A percentile compares a stretch with the other conserved stretches of the same genome.
Evolutionary conservation across 2,888 invertebrate genomes (phyloP).

Genomic region (Seira musarum): DNA sequence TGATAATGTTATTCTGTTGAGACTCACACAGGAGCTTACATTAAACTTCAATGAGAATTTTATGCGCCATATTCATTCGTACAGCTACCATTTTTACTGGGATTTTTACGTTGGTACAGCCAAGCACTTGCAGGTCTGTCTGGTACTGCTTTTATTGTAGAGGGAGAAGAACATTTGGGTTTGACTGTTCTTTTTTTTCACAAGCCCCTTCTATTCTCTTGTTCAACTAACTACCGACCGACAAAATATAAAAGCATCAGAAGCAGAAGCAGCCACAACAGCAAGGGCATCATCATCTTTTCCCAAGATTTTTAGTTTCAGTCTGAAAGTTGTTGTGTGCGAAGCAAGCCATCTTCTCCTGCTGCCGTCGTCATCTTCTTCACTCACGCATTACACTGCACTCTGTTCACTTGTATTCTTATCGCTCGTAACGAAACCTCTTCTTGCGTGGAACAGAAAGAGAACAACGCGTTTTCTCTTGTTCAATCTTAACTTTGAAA

Average conservation of each 20-base stretch:
- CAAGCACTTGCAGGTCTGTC: slow-evolving; percentile 41
- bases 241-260: not conserved
- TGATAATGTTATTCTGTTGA: not conserved
- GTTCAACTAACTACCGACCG: slow-evolving; percentile 3
- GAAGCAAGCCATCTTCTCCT: slow-evolving; percentile 42
- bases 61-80: not conserved
- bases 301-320: slow-evolving; percentile 42
- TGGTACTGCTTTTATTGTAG: slow-evolving; percentile 17
- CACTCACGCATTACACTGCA: slow-evolving; percentile 36
- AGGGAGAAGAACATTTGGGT: not conserved
- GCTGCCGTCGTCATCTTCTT: slow-evolving; percentile 27
- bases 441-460: slow-evolving; percentile 15
- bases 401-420: slow-evolving; percentile 42
- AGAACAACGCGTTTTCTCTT: slow-evolving; percentile 35
- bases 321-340: slow-evolving; percentile 39
- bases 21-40: not conserved
- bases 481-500: slow-evolving; percentile 38
- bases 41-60: slow-evolving; percentile 1
- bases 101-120: slow-evolving; percentile 24
- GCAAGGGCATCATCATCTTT: not conserved
- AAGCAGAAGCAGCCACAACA: not conserved
- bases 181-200: slow-evolving; percentile 38
- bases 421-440: slow-evolving; percentile 30
- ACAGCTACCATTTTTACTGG: slow-evolving; percentile 2
- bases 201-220: slow-evolving; percentile 42